Conservation (phyloP, 2,797 vertebrate genomes). For the Lindbergichthys nudifrons region DNA sequence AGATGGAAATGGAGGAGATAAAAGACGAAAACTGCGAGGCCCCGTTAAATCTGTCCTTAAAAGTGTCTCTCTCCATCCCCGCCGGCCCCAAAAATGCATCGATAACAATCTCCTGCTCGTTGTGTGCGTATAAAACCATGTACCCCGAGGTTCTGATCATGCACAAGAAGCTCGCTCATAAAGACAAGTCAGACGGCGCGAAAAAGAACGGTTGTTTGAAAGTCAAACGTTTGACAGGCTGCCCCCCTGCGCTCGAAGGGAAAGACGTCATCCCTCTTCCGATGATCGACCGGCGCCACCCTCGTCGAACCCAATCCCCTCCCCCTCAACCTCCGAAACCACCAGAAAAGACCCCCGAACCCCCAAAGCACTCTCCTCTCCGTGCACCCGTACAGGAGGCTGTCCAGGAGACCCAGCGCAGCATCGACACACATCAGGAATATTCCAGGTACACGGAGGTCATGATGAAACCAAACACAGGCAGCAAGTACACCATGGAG, state of each 20-base stretch:
- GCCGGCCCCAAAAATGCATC: conserved; percentile 76
- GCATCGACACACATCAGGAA: conserved; percentile 38
- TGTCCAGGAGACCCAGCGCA: conserved; percentile 51
- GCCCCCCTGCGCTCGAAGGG: conserved; percentile 92
- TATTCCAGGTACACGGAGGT: conserved; percentile 64
- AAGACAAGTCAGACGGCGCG: conserved; percentile 81
- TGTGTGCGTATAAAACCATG: conserved; percentile 91
- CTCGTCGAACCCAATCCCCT: conserved; percentile 84
- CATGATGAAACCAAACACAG: conserved; percentile 55
- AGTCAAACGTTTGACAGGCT: conserved; percentile 89
- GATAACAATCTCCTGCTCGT: conserved; percentile 83
- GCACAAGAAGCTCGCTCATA: conserved; percentile 92
- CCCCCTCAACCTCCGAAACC: conserved; percentile 73
- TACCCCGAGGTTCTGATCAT: conserved; percentile 95
- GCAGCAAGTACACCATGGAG: conserved; percentile 42
- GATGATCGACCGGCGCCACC: conserved; percentile 60
- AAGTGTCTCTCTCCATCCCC: conserved; percentile 77
- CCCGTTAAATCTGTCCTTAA: conserved; percentile 90
- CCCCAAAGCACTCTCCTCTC: conserved; percentile 68
- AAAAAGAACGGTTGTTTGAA: conserved; percentile 69
- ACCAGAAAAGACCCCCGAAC: conserved; percentile 70
- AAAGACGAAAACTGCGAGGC: conserved; percentile 75
- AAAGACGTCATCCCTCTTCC: conserved; percentile 89
- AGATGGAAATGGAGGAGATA: conserved; percentile 73
- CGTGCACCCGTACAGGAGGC: conserved; percentile 65